A percentile compares a stretch with the other conserved stretches of the same genome.
Conservation (phyloP, 35 echinoderm and acorn worm genomes). For the Ophiothrix spiculata region DNA sequence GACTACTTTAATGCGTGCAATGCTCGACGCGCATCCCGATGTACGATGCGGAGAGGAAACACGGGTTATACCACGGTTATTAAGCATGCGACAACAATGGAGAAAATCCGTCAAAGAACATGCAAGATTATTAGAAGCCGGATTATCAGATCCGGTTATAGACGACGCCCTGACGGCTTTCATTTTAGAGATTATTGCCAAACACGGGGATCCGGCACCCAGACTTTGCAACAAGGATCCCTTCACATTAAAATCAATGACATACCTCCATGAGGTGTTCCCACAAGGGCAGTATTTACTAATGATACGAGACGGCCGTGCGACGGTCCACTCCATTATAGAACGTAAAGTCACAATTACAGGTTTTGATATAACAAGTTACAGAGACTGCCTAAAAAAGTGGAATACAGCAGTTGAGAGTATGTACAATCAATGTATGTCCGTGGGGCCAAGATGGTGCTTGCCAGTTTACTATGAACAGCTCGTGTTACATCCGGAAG, state of each 20-base stretch:
- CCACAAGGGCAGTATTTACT: constrained; percentile 90
- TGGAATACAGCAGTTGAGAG: constrained; percentile 88
- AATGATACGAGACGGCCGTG: constrained; percentile 94
- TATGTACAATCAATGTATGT: constrained; percentile 87
- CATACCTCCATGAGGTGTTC: constrained; percentile 81
- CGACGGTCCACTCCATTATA: constrained; percentile 96
- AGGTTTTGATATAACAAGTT: constrained; percentile 88
- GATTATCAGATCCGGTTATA: constrained; percentile 71
- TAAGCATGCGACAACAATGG: constrained; percentile 88
- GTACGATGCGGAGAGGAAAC: constrained; percentile 96
- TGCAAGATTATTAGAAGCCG: constrained; percentile 76
- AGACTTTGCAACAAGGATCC: constrained; percentile 98
- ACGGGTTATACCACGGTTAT: constrained; percentile 73
- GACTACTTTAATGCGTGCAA: constrained; percentile 95
- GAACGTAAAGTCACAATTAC: constrained; percentile 89
- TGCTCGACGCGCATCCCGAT: constrained; percentile 86
- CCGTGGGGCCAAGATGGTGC: constrained; percentile 61
- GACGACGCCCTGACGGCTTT: constrained; percentile 90
- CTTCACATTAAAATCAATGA: constrained; percentile 81
- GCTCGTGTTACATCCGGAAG: constrained; percentile 81
- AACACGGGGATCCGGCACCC: constrained; percentile 80
- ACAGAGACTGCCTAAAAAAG: constrained; percentile 85
- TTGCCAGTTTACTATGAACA: constrained; percentile 89
- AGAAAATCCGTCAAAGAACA: constrained; percentile 80
- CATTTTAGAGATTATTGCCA: constrained; percentile 95